Evolutionary conservation across 2,113 vertebrate genomes (phyloP), one percentile per base, ranked within the genome.

Genomic region (Plecotus auritus): DNA sequence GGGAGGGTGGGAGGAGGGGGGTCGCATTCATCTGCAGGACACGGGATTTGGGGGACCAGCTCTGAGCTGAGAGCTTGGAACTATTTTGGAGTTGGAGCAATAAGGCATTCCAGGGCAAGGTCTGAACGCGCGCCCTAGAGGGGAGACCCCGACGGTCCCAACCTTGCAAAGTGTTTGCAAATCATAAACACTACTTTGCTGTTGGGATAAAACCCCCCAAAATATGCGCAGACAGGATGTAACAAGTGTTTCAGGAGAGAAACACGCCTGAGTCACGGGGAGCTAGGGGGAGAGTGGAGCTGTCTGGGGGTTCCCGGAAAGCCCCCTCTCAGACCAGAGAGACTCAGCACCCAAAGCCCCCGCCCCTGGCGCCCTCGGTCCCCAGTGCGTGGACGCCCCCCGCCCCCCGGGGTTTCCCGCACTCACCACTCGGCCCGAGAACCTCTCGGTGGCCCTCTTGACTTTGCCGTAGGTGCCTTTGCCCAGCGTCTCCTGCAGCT

Each of bases 381-480:
- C 72, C 35, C 74, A 14, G 49, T 0, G 2, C n/a, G n/a, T 30
- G 77, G 59, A 64, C 14, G 47, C 32, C 13, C 42, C 54, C 49
- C 49, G 2, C 49, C 85, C 85, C 90, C 12, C 67, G 11, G 69
- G 32, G 10, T 2, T 11, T 30, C 73, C 64, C 61, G 56, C 80
- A 96, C 98, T 99, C 98, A 99, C 99, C 99, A 99, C 99, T 99
- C 99, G 98, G 96, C 99, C 99, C 1, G 99, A 99, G 97, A 99
- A 99, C 91, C 99, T 97, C 98, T 99, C 99, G 49, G 99, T 99
- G 97, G 99, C 99, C 97, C 99, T 98, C 98, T 99, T 99, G 95
- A 99, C 99, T 98, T 99, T 99, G 97, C 99, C 99, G 22, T 99
- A 99, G 85, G 99, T 99, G 96, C 99, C 99, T 98, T 99, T 99